A percentile compares a stretch with the other conserved stretches of the same genome.
Conservation (phyloP, 1,140 invertebrate genomes). For the Lucilia cuprina region DNA sequence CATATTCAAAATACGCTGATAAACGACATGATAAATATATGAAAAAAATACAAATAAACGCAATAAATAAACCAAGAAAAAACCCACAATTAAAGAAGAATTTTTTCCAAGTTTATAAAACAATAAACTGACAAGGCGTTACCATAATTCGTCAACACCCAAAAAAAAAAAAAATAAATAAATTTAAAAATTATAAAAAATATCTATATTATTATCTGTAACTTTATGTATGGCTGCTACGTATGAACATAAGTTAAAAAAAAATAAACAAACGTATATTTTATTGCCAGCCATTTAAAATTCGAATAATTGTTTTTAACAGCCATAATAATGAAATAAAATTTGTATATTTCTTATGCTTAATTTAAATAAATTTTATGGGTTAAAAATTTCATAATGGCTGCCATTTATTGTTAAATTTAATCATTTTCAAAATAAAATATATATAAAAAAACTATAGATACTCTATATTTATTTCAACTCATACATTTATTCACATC, state of each 20-base stretch:
- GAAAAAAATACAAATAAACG: background rate
- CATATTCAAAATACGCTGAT: background rate
- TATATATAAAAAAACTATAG: too few relatives aligned
- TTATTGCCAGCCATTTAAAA: background rate
- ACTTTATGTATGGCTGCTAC: too few relatives aligned
- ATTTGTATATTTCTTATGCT: conserved; percentile 7
- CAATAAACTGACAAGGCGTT: conserved; percentile 22
- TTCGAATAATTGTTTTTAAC: conserved; percentile 3
- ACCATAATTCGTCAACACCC: conserved; percentile 27
- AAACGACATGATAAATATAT: background rate
- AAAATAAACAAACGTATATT: background rate
- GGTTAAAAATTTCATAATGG: conserved; percentile 30
- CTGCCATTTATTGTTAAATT: conserved; percentile 14
- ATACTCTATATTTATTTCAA: too few relatives aligned
- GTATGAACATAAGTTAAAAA: too few relatives aligned
- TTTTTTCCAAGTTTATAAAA: background rate
- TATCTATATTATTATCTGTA: background rate
- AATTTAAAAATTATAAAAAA: background rate
- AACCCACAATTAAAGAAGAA: background rate
- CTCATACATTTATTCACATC: too few relatives aligned
- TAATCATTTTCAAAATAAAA: background rate
- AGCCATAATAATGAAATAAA: background rate
- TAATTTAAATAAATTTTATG: conserved; percentile 35
- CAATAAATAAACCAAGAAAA: background rate
- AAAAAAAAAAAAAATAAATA: background rate